Base-by-base conservation (phyloP, 2,113 vertebrate genomes). In the Notechis scutatus region DNA sequence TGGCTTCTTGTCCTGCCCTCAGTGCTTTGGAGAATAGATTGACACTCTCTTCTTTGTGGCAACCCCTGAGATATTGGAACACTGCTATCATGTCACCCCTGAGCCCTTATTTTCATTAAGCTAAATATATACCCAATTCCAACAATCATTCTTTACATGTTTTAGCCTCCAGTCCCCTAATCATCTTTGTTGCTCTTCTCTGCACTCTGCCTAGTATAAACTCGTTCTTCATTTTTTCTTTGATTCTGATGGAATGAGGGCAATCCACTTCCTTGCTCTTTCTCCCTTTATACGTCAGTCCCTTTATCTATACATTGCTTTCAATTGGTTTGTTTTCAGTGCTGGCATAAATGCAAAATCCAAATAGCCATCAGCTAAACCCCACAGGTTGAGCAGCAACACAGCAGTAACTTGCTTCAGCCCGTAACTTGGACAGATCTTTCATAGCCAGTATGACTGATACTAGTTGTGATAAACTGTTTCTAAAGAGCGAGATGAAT, bases 401-500 rank as follows among this genome's bases (percentile, higher is more conserved):
- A 23, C 55, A 92, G 74, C 61, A 81, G 61, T 61, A 92, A 23
- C 39, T 81, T 29, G 34, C 61, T 56, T 47, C 21, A 5, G 15
- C 26, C 87, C 54, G 14, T 88, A 39, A 92, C 61, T 39, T 89
- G 61, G 15, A 92, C 52, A 57, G 26, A 45, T 24, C 52, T 92
- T 52, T 81, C 15, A 52, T 26, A 92, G 87, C 50, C 55, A 74
- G 39, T 56, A 50, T 88, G 45, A 34, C 59, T 54, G 87, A 92
- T 61, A 81, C 91, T 39, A 56, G 34, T 92, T 89, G 92, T 81
- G 52, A 18, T 56, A 88, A 55, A 3, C 21, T 74, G 15, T 61
- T 89, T 18, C 64, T 92, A 88, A 92, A 92, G 87, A 85, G 69
- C 4, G 7, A 85, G 54, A 14, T 90, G 69, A 93, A 56, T 90